Base-by-base conservation (phyloP, 2,888 invertebrate species). In the Crocallis elinguaria region DNA sequence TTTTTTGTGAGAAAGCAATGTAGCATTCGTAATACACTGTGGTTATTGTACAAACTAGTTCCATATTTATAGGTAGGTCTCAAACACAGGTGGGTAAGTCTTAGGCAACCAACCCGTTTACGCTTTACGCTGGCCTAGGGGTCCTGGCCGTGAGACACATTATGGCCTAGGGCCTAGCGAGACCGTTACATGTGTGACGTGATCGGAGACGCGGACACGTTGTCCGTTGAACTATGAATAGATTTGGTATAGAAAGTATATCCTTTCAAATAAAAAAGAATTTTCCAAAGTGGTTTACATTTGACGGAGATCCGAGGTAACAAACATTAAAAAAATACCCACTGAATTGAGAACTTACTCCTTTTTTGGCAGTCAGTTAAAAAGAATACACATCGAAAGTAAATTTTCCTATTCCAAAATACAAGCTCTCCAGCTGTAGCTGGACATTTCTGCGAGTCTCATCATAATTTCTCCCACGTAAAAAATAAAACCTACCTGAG, bases 31-130 rank as follows among this genome's bases (percentile, higher is more conserved):
- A n/a, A n/a, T n/a, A n/a, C n/a, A 25, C 51, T 44, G 32, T 19
- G 1, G 36, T 14, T 41, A 23, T 16, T 29, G 38, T 36, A 27
- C 19, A 16, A 17, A 32, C 1, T 1, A 67, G 62, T 71, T 72
- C 74, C 71, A 82, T 84, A 85, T 85, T 84, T 85, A 86, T 82
- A 70, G 74, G 69, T 81, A 70, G 73, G 69, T 62, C 68, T 67
- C 68, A 67, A 69, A 66, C 78, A 75, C 84, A 86, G 86, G 84
- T 86, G 81, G 71, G 77, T 64, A 60, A 68, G 75, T 73, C 72
- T 79, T 78, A 75, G 79, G 63, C n/a, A n/a, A n/a, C n/a, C n/a
- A n/a, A 69, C 73, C 36, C 82, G 75, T 37, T 39, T 45, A 48
- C 48, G 37, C 77, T 85, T 84, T 79, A 84, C 77, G 78, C 73